Base-by-base conservation (phyloP, 1,140 invertebrate species). In the Mya arenaria region DNA sequence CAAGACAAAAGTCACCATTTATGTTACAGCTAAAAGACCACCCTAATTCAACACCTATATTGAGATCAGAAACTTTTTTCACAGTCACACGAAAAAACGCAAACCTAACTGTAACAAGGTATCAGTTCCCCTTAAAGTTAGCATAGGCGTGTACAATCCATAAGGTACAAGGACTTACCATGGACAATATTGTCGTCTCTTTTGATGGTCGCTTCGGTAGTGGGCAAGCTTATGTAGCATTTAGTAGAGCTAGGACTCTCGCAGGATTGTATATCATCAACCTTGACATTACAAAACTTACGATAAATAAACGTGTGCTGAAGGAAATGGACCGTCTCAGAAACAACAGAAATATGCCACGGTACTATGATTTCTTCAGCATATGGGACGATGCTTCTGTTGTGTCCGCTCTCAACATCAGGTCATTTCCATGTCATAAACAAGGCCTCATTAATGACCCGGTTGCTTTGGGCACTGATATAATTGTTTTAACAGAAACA, bases 201-300 rank as follows among this genome's bases (percentile, higher is more conserved):
- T 62, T 55, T 80, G 3, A 56, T 62, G 32, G 41, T 15, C 37
- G 65, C 6, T 71, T 60, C 48, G 66, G 34, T 13, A 30, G 19
- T 80, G 78, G 52, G 48, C 78, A 80, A 52, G 78, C 78, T n/a
- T 80, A 80, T 71, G 78, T 80, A 23, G 78, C 78, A 30, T 39
- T 71, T 4, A 71, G 78, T 37, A 71, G 78, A 48, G 37, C 58
- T 2, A 68, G 71, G 36, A 39, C 66, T 0, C 13, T 62, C 3
- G 25, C 58, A 44, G 58, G 36, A 13, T 36, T 80, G 19, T 52
- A 34, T 48, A 5, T 71, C 1, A 23, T 39, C 5, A 36, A 79
- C 8, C 56, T 80, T 62, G 34, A 39, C 25, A 15, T 10, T 30
- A 37, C 19, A n/a, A 52, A 66, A 23, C 34, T 80, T 6, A 58